Conservation (phyloP, 1,140 invertebrate genomes). For the Drosophila mojavensis region DNA sequence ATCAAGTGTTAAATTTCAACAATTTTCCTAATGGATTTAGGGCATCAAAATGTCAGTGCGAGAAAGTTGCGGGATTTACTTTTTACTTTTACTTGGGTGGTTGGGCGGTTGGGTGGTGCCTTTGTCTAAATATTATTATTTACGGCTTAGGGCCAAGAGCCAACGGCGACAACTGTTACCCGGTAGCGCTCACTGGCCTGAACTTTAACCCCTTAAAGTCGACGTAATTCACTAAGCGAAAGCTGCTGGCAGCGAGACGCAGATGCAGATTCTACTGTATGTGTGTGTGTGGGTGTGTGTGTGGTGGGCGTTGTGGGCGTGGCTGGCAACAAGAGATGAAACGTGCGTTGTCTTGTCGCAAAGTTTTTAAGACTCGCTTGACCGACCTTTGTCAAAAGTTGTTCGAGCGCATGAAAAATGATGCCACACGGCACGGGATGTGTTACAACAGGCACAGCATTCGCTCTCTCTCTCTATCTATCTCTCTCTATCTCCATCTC, state of each 20-base stretch:
- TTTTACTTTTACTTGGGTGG: neutral
- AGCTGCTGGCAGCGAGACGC: constrained; percentile 41
- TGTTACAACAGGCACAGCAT: constrained; percentile 62
- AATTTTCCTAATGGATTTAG: constrained; percentile 42
- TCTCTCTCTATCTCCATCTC: constrained; percentile 10
- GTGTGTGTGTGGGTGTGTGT: neutral
- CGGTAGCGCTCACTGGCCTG: constrained; percentile 55
- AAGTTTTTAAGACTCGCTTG: constrained; percentile 82
- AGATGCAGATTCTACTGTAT: constrained; percentile 33
- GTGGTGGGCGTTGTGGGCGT: neutral
- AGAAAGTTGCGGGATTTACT: constrained; percentile 18
- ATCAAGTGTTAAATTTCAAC: constrained; percentile 32
- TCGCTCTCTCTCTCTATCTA: neutral
- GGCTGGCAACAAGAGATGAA: constrained; percentile 35
- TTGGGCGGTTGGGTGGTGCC: constrained; percentile 11
- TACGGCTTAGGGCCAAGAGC: constrained; percentile 77
- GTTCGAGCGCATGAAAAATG: constrained; percentile 80
- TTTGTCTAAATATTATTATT: constrained; percentile 81
- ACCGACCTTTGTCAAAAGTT: constrained; percentile 82
- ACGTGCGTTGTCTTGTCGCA: constrained; percentile 81
- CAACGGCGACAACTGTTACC: constrained; percentile 78
- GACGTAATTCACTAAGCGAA: constrained; percentile 80
- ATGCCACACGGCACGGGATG: constrained; percentile 73
- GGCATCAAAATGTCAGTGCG: constrained; percentile 39
- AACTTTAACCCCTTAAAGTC: constrained; percentile 80